A percentile compares a stretch with the other conserved stretches of the same genome.
phyloP scores from a whole-genome alignment of 2,888 invertebrate species.

The Nymphalis polychloros region DNA sequence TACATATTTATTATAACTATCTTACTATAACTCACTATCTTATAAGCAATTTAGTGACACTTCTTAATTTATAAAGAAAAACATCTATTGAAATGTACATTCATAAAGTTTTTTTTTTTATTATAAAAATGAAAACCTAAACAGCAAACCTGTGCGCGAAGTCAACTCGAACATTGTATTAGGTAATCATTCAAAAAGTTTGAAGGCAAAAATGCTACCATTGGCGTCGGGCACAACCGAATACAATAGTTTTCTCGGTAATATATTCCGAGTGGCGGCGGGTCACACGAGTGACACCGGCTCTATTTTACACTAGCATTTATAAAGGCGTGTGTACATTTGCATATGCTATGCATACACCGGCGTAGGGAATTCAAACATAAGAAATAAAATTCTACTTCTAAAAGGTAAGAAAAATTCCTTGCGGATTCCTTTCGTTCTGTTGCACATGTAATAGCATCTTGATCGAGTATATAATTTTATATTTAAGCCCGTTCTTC shows the following conservation, averaged over 20 bases:
- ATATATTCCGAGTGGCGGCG: conserved; percentile 65
- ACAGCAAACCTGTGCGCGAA: neutral
- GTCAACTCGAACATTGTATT: conserved; percentile 6
- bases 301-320: conserved; percentile 38
- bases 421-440: conserved; percentile 8
- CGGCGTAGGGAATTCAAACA: conserved; percentile 20
- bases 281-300: conserved; percentile 66
- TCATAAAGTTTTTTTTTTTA: too few species aligned
- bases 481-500: neutral
- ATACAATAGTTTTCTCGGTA: conserved; percentile 47
- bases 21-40: too few species aligned
- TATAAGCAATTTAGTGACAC: too few species aligned
- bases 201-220: conserved; percentile 29
- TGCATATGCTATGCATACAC: conserved; percentile 31
- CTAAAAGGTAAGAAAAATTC: conserved; percentile 20
- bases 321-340: conserved; percentile 41
- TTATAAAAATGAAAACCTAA: too few species aligned
- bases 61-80: too few species aligned
- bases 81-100: too few species aligned
- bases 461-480: neutral
- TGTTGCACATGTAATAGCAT: neutral
- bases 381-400: conserved; percentile 18
- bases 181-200: conserved; percentile 26
- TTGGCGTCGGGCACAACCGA: conserved; percentile 18
- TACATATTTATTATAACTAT: too few species aligned